These are phyloP conservation scores for Smutsia temminckii DNA, from an alignment of 2,797 vertebrate species.

Conservation along the genomic window DNA sequence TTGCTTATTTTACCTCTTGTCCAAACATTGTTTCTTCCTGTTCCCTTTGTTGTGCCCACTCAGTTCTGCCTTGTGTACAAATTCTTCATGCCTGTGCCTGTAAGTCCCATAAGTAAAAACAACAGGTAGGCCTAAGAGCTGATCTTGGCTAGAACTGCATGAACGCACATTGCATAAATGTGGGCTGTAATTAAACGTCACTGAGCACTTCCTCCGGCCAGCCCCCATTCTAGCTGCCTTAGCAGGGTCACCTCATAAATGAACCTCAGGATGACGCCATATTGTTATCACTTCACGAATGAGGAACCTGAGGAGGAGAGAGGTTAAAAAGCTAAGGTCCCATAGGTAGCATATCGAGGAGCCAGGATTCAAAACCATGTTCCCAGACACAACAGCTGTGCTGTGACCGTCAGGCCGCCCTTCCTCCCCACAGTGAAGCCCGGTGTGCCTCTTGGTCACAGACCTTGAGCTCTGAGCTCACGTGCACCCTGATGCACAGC, in stretches of 20 bases:
- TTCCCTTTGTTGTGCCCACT: neutral
- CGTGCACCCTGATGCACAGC: rapidly evolving
- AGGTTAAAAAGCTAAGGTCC: neutral
- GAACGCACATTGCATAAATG: rapidly evolving
- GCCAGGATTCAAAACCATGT: rapidly evolving
- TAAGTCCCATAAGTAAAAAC: neutral
- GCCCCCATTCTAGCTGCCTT: rapidly evolving
- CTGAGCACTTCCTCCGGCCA: rapidly evolving
- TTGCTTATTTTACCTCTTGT: no score
- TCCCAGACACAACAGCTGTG: neutral
- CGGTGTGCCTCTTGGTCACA: neutral
- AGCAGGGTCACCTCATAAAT: neutral
- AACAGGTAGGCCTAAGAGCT: neutral
- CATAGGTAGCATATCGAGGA: rapidly evolving
- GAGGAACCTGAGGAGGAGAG: neutral
- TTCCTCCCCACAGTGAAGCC: neutral
- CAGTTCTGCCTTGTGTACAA: neutral
- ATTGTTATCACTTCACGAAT: neutral
- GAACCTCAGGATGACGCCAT: neutral
- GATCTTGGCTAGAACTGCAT: rapidly evolving
- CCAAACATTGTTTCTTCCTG: neutral
- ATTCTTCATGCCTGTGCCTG: neutral
- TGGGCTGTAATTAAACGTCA: rapidly evolving
- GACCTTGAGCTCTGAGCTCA: rapidly evolving
- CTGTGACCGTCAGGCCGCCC: rapidly evolving